Conservation (phyloP, 2,888 invertebrate genomes). For the Brachypterus glaber region DNA sequence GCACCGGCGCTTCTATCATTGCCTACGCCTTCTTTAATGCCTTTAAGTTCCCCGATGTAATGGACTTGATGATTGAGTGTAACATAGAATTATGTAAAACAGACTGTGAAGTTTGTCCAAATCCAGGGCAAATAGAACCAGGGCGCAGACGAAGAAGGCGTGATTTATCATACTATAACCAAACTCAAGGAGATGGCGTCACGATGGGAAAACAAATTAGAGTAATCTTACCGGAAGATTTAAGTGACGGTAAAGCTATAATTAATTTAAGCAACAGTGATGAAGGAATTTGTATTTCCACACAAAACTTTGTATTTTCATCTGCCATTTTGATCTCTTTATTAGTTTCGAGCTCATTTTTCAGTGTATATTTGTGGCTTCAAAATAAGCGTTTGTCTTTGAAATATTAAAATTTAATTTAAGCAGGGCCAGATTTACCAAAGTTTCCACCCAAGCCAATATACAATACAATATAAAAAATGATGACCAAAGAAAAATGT, state of each 20-base stretch:
- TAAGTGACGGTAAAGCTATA: constrained; percentile 38
- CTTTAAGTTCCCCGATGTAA: constrained; percentile 76
- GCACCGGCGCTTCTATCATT: constrained; percentile 62
- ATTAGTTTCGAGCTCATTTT: constrained; percentile 48
- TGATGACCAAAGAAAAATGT: too few relatives aligned
- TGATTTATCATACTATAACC: constrained; percentile 44
- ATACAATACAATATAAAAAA: too few relatives aligned
- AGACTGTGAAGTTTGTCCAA: constrained; percentile 65
- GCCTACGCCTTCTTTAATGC: constrained; percentile 73
- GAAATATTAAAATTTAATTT: background rate
- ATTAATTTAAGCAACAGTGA: constrained; percentile 32
- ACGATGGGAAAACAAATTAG: constrained; percentile 56
- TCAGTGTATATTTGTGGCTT: constrained; percentile 46
- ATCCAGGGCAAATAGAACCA: constrained; percentile 51
- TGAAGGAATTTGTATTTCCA: constrained; percentile 56
- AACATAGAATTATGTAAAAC: constrained; percentile 75
- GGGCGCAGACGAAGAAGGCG: constrained; percentile 41
- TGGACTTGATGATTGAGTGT: constrained; percentile 74
- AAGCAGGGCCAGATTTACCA: too few relatives aligned
- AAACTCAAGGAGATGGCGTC: constrained; percentile 50
- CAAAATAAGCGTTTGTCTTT: constrained; percentile 35
- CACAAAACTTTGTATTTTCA: constrained; percentile 53
- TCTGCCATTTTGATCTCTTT: constrained; percentile 51
- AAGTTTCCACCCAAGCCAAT: too few relatives aligned
- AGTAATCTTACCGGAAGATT: constrained; percentile 61